Conservation (phyloP, 2,797 vertebrate genomes). For the Squalus acanthias region DNA sequence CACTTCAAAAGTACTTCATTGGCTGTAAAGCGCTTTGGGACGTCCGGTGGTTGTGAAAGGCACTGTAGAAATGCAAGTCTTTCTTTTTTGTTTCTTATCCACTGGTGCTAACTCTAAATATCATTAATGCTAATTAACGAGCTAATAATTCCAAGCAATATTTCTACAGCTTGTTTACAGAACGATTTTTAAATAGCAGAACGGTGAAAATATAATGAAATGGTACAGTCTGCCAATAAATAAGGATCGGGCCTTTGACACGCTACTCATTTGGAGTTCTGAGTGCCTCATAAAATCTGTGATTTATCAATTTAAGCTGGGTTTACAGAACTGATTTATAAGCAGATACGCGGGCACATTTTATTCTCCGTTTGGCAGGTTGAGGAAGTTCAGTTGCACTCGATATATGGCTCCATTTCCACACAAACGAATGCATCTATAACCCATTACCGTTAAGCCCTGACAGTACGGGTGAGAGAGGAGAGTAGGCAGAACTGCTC, state of each 20-base stretch:
- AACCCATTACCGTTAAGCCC: not conserved
- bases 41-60: not conserved
- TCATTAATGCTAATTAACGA: not conserved
- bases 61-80: not conserved
- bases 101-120: not conserved
- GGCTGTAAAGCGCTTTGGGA: not conserved
- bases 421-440: not conserved
- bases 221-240: not conserved
- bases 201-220: conserved; percentile 10
- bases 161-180: not conserved
- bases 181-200: not conserved
- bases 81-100: not conserved
- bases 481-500: not conserved
- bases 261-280: conserved; percentile 5
- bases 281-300: conserved; percentile 16
- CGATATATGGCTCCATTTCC: conserved; percentile 13
- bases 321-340: conserved; percentile 33
- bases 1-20: not conserved
- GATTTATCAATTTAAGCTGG: conserved; percentile 10
- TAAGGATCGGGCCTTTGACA: conserved; percentile 24
- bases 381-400: not conserved
- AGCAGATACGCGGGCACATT: not conserved
- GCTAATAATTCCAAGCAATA: not conserved
- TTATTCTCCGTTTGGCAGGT: not conserved
- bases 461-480: not conserved